Conservation (phyloP, 1,140 invertebrate species). For the Drosophila oshimai region DNA sequence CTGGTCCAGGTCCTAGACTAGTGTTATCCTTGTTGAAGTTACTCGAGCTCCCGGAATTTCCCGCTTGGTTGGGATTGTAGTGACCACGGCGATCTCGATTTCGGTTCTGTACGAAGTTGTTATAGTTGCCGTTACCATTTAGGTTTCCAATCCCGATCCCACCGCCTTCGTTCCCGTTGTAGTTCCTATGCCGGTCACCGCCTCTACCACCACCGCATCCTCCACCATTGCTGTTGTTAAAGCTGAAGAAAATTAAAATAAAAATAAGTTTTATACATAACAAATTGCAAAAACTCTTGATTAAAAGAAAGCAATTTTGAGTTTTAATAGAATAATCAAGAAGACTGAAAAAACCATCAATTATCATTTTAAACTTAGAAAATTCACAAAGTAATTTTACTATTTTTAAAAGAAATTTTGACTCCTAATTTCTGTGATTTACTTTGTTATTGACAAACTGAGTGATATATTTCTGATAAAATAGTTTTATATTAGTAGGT, state of each 20-base stretch:
- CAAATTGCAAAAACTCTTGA: too few relatives aligned
- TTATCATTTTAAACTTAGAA: too few relatives aligned
- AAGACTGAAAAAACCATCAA: too few relatives aligned
- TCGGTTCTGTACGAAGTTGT: slow-evolving; percentile 64
- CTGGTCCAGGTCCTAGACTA: background rate
- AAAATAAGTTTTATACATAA: background rate
- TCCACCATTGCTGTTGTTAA: slow-evolving; percentile 18
- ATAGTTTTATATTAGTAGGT: background rate
- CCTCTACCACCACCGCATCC: slow-evolving; percentile 4
- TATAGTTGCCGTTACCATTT: slow-evolving; percentile 36
- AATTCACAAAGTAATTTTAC: too few relatives aligned
- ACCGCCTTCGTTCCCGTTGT: slow-evolving; percentile 3
- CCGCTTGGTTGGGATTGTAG: slow-evolving; percentile 55
- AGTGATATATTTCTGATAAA: too few relatives aligned
- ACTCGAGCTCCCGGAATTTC: background rate
- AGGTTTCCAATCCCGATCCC: slow-evolving; percentile 8
- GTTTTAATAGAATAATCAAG: too few relatives aligned
- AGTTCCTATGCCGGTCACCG: background rate
- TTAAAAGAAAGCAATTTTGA: too few relatives aligned
- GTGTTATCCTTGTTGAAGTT: background rate
- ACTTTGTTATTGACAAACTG: too few relatives aligned
- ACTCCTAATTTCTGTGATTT: too few relatives aligned
- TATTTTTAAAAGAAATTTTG: too few relatives aligned
- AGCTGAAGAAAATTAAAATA: background rate
- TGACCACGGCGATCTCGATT: slow-evolving; percentile 73